Evolutionary conservation across 2,797 vertebrate genomes (phyloP), one percentile per base, ranked within the genome.

Genomic region (Trachops cirrhosus): DNA sequence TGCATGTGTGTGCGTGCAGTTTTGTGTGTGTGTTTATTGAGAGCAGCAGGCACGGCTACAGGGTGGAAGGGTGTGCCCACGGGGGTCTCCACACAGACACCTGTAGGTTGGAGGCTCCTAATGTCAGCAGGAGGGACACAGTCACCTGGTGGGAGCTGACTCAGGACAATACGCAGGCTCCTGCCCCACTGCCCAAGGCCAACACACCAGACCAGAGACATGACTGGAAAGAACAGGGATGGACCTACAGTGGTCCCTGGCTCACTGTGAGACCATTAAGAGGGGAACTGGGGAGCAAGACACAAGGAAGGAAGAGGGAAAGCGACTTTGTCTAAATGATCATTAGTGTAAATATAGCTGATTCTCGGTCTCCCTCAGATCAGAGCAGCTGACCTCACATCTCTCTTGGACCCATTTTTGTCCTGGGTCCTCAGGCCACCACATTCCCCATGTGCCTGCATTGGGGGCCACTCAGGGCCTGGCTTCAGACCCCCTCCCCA

Each of bases 51-150:
- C 32, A 44, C 62, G 1, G 9, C 48, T 19, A 24, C 0, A 2
- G 19, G 62, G 37, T 41, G 52, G 4, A 22, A 5, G 62, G 48
- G n/a, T 3, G 9, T 0, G 0, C 1, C 4, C 9, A 1, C 2
- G 1, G 50, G n/a, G 41, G 5, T 46, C 24, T 34, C 18, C 2
- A 7, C 6, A 9, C 57, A 21, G 32, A 52, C 29, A 14, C 18
- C 37, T 22, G 48, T 2, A 3, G 39, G 74, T 21, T 0, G 6
- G 46, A 77, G n/a, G 37, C 8, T 15, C 34, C 26, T 22, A 16
- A 52, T 19, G 21, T 34, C 9, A 29, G 15, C 4, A 2, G 26
- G 39, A 9, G n/a, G 2, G n/a, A 86, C 59, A 52, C 29, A 1
- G 6, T 75, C 21, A 18, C 62, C 29, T 44, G 26, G 19, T 22